A percentile compares a stretch with the other conserved stretches of the same genome.
These are phyloP conservation scores for Hirudinaria manillensis DNA, from an alignment of 2,888 invertebrate species.

Conservation along the genomic window DNA sequence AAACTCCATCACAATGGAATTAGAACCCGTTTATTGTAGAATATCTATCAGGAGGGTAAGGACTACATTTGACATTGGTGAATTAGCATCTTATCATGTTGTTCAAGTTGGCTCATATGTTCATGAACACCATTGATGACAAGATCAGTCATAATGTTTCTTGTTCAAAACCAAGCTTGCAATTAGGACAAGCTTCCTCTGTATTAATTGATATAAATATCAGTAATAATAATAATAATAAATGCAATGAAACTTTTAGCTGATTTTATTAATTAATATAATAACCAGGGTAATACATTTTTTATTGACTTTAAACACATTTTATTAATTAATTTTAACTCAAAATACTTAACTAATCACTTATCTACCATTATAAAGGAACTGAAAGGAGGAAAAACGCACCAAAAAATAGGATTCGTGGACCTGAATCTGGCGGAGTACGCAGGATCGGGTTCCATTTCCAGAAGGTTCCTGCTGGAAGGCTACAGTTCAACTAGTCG, in stretches of 20 bases:
- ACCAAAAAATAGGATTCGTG: slow-evolving; percentile 92
- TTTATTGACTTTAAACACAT: background rate
- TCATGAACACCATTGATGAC: background rate
- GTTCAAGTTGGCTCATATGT: too few species aligned
- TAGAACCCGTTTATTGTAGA: slow-evolving; percentile 85
- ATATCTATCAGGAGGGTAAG: slow-evolving; percentile 85
- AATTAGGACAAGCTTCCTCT: too few species aligned
- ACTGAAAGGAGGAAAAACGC: slow-evolving; percentile 72
- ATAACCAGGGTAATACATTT: background rate
- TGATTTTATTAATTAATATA: too few species aligned
- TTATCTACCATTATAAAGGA: slow-evolving; percentile 57
- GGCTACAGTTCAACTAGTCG: slow-evolving; percentile 83
- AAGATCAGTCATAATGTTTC: background rate
- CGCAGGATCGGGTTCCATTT: slow-evolving; percentile 82
- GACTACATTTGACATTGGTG: slow-evolving; percentile 38
- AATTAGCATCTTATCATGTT: too few species aligned
- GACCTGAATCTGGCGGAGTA: slow-evolving; percentile 94
- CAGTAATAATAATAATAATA: background rate
- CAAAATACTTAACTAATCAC: background rate
- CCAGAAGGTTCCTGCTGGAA: slow-evolving; percentile 82
- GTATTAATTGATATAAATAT: too few species aligned
- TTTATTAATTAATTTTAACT: background rate
- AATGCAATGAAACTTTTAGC: too few species aligned
- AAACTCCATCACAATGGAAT: slow-evolving; percentile 84
- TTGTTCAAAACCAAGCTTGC: too few species aligned